phyloP scores from a whole-genome alignment of 2,113 vertebrate genomes.

The Epinephelus fuscoguttatus region DNA sequence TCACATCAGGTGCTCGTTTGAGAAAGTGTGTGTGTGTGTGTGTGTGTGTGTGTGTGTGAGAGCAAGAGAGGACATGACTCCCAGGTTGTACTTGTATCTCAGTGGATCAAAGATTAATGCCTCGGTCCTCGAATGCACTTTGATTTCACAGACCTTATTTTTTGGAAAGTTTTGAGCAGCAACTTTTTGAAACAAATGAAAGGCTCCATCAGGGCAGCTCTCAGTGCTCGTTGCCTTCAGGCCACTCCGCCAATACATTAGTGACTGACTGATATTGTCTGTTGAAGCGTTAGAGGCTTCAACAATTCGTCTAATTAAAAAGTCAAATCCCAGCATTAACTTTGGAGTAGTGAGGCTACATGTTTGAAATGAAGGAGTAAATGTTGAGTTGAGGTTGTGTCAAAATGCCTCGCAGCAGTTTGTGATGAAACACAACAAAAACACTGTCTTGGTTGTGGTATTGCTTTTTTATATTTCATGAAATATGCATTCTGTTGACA shows the following conservation, averaged over 20 bases:
- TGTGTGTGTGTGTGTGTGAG: background rate
- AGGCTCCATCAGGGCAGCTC: background rate
- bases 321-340: background rate
- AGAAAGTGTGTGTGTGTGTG: background rate
- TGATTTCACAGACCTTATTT: background rate
- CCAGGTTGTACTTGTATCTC: background rate
- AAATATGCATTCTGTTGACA: slow-evolving; percentile 60
- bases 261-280: background rate
- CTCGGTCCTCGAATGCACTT: background rate
- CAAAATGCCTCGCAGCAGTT: background rate
- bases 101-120: slow-evolving; percentile 8
- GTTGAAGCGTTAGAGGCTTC: background rate
- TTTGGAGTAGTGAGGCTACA: no score
- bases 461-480: slow-evolving; percentile 53
- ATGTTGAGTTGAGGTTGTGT: background rate
- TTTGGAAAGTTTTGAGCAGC: background rate
- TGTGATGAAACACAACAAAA: slow-evolving; percentile 35
- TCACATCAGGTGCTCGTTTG: background rate
- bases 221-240: no score
- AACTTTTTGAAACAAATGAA: background rate
- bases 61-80: background rate
- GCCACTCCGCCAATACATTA: background rate
- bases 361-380: background rate
- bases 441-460: slow-evolving; percentile 28
- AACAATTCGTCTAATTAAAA: background rate